Base-by-base conservation (phyloP, 2,888 invertebrate species). In the Yponomeuta evonymella region DNA sequence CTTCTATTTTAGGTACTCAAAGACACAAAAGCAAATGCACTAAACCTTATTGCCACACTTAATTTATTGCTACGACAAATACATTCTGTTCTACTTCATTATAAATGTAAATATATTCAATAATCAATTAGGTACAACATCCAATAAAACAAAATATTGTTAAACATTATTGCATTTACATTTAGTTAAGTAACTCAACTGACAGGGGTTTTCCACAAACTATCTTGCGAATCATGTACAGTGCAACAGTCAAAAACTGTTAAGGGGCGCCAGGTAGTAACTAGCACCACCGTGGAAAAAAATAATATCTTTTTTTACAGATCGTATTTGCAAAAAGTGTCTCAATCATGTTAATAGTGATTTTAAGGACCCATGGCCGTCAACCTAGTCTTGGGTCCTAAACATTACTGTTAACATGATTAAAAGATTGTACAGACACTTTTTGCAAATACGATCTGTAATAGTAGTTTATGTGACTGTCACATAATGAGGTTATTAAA, bases 51-150 rank as follows among this genome's bases (percentile, higher is more conserved):
- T 92, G 90, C 91, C 89, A 90, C 86, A 86, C 89, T 88, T 89
- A 89, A 82, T 73, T 90, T 92, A 92, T 92, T 92, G 91, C 91
- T 92, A 92, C 90, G 83, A 90, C 88, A 90, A 86, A 85, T 82
- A 86, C 79, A 81, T 85, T 89, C 83, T 77, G 83, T 75, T 83
- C 88, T 89, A 89, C 86, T 81, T 86, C 83, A 80, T 80, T 80
- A 83, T 83, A 82, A 63, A 62, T 70, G 83, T 83, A 73, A 86
- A 85, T 88, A 87, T 87, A 88, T 88, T 89, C 89, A 83, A 83
- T 88, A 84, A 87, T 83, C 88, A 83, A 83, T 87, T 85, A 86
- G 83, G 87, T 86, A 90, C 90, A 90, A 91, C 90, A 90, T 90
- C 83, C 82, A 88, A 88, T 88, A 87, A 87, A 90, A 87, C 79